Evolutionary conservation across 2,113 vertebrate genomes (phyloP).

Genomic region (Eudorcas thomsonii): DNA sequence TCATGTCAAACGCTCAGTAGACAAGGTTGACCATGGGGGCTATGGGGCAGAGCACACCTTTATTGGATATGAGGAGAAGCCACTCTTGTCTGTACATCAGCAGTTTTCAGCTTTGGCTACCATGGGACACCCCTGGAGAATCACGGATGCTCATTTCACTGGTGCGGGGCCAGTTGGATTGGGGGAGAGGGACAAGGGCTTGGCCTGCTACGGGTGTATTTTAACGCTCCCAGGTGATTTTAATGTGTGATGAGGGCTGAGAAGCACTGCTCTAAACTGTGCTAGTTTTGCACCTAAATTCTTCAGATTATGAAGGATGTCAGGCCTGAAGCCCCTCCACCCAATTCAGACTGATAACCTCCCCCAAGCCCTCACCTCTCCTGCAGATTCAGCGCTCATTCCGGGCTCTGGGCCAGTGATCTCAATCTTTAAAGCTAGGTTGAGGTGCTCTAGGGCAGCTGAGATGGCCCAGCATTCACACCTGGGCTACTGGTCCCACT

Average conservation of each 20-base stretch:
- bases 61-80: neutral
- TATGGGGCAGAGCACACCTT: neutral
- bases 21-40: fast-evolving
- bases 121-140: neutral
- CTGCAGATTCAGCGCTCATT: neutral
- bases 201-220: neutral
- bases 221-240: neutral
- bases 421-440: neutral
- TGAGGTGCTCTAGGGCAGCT: neutral
- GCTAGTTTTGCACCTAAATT: neutral
- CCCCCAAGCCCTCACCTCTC: neutral
- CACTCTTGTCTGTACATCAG: too few species aligned
- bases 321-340: neutral
- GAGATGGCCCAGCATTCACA: too few species aligned
- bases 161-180: fast-evolving
- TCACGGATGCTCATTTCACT: neutral
- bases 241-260: neutral
- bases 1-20: neutral
- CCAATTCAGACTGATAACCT: neutral
- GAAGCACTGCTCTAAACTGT: neutral
- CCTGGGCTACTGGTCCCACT: neutral
- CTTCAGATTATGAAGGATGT: neutral
- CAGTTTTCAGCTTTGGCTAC: neutral
- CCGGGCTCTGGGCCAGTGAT: too few species aligned
- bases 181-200: neutral